Evolutionary conservation across 2,797 vertebrate species (phyloP).

Genomic region (Antrozous pallidus): DNA sequence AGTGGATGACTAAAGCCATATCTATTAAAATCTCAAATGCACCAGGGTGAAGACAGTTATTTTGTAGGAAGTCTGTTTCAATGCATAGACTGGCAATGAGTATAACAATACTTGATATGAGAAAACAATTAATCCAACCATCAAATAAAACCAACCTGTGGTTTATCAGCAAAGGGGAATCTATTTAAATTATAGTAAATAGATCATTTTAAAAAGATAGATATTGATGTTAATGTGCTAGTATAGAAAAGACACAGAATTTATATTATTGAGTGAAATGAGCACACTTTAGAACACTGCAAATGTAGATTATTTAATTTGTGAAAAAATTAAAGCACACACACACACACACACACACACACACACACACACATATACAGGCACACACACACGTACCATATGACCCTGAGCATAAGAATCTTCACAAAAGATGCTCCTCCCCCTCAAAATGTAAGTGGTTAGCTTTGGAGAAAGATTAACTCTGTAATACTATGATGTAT

Average conservation of each 20-base stretch:
- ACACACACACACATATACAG: neutral
- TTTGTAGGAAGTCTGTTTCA: neutral
- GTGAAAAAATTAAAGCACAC: neutral
- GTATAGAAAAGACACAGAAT: neutral
- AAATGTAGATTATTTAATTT: neutral
- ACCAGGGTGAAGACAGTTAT: neutral
- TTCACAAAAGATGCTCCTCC: neutral
- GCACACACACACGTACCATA: neutral
- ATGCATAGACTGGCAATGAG: neutral
- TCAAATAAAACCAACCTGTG: neutral
- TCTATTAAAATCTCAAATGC: neutral
- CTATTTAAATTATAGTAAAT: neutral
- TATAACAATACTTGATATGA: neutral
- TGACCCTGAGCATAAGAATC: neutral
- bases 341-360: neutral
- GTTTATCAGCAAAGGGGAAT: neutral
- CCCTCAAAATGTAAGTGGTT: neutral
- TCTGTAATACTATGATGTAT: neutral
- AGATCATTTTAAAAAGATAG: neutral
- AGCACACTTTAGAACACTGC: neutral
- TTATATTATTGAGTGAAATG: neutral
- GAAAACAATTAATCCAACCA: neutral
- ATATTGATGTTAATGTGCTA: neutral
- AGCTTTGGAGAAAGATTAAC: neutral
- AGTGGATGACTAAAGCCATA: neutral